These are phyloP conservation scores for Atrichornis clamosus DNA, from an alignment of 2,113 vertebrate species.

Conservation along the genomic window DNA sequence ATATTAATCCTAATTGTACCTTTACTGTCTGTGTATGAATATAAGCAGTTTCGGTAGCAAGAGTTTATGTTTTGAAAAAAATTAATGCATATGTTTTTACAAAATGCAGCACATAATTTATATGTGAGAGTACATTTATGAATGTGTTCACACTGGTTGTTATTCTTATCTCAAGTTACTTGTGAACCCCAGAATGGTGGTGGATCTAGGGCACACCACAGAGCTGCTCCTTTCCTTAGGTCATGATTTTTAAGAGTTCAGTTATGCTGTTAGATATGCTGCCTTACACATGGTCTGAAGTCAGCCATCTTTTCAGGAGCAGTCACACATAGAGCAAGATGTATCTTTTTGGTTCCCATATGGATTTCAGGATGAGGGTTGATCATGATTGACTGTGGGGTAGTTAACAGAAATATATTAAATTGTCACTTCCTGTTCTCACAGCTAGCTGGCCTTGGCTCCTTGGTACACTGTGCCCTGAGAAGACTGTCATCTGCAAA, in stretches of 20 bases:
- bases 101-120: not conserved
- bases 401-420: not conserved
- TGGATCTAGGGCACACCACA: not conserved
- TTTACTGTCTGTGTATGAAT: not conserved
- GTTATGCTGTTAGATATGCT: not conserved
- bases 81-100: not conserved
- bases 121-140: not conserved
- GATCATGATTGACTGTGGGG: not conserved
- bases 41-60: not conserved
- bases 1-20: not conserved
- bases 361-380: not conserved
- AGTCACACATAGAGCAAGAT: not conserved
- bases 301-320: not conserved
- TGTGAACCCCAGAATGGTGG: not conserved
- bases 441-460: not conserved
- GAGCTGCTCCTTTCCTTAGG: not conserved
- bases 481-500: not conserved
- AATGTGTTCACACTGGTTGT: not conserved
- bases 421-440: not conserved
- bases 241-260: not conserved
- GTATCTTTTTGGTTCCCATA: not conserved
- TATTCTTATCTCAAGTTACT: not conserved
- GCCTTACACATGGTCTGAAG: not conserved
- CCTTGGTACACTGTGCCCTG: not conserved
- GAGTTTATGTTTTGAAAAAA: not conserved